These are phyloP conservation scores for Crotalus tigris DNA, from an alignment of 2,113 vertebrate genomes.

Conservation along the genomic window DNA sequence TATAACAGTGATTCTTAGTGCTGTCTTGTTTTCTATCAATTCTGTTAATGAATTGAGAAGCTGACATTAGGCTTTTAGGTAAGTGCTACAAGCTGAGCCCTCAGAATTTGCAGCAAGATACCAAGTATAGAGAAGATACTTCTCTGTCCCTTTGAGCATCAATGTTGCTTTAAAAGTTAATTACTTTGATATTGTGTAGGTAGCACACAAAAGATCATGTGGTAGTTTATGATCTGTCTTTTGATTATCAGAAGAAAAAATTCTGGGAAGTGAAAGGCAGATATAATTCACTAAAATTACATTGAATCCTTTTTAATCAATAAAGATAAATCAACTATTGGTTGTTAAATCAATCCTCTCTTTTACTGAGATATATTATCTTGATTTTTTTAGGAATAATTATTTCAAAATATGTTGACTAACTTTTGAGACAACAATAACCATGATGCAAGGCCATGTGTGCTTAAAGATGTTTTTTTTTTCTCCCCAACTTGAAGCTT, in stretches of 20 bases:
- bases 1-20: constrained; percentile 64
- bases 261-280: constrained; percentile 79
- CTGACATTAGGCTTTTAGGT: constrained; percentile 66
- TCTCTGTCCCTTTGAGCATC: constrained; percentile 48
- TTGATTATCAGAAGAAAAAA: constrained; percentile 71
- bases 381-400: constrained; percentile 84
- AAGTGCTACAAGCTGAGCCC: constrained; percentile 63
- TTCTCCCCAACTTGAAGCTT: constrained; percentile 53
- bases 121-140: constrained; percentile 47
- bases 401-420: constrained; percentile 75
- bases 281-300: constrained; percentile 80
- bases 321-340: constrained; percentile 86
- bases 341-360: constrained; percentile 83
- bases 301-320: constrained; percentile 74
- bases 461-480: constrained; percentile 59
- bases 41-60: constrained; percentile 68
- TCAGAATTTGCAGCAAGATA: constrained; percentile 60
- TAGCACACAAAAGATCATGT: constrained; percentile 54
- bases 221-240: constrained; percentile 64
- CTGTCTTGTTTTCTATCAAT: constrained; percentile 56
- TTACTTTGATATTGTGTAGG: constrained; percentile 48
- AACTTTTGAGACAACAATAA: constrained; percentile 70
- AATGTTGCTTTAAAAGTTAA: constrained; percentile 49
- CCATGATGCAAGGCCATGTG: constrained; percentile 65
- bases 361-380: constrained; percentile 74